phyloP scores from a whole-genome alignment of 2,888 invertebrate genomes.

The Auanema sp. region DNA sequence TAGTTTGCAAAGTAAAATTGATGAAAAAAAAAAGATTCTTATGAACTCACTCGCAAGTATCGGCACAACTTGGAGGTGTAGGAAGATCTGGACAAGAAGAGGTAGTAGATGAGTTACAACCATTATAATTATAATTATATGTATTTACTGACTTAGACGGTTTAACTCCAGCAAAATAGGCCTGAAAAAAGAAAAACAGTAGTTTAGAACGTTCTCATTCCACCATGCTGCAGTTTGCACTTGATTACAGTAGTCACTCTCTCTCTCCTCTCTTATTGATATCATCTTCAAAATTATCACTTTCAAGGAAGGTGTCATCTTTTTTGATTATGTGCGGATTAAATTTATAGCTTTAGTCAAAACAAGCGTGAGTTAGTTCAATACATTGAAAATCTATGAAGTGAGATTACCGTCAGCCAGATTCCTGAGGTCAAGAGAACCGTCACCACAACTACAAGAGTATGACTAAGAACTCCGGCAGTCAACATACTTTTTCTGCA shows the following conservation, averaged over 20 bases:
- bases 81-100: conserved; percentile 21
- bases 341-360: not conserved
- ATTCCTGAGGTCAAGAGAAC: conserved; percentile 38
- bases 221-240: not conserved
- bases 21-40: not conserved
- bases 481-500: conserved; percentile 12
- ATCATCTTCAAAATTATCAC: too few relatives aligned
- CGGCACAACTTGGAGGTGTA: conserved; percentile 29
- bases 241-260: conserved; percentile 3
- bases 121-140: conserved; percentile 12
- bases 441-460: conserved; percentile 26
- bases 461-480: conserved; percentile 25
- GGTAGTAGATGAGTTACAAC: not conserved
- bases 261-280: not conserved
- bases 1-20: not conserved
- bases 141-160: conserved; percentile 8
- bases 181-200: conserved; percentile 19
- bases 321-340: too few relatives aligned
- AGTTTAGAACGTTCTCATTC: not conserved
- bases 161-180: conserved; percentile 41
- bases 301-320: too few relatives aligned
- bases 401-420: conserved; percentile 41
- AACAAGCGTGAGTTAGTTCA: conserved; percentile 13
- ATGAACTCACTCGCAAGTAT: conserved; percentile 43
- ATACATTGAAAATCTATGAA: not conserved